Base-by-base conservation (phyloP, 2,113 vertebrate genomes). In the Osmerus mordax region DNA sequence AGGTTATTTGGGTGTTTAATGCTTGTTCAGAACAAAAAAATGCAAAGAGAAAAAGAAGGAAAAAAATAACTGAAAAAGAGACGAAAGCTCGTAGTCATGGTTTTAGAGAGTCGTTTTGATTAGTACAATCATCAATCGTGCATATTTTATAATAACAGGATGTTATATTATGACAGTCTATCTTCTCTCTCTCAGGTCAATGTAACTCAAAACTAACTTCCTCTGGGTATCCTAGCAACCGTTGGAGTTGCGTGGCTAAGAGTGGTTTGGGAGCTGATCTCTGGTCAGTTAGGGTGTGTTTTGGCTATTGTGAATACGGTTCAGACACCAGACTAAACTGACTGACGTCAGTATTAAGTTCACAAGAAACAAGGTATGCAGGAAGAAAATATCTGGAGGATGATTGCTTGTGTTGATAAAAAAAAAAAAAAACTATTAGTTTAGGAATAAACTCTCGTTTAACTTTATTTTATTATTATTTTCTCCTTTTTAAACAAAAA, bases 401-500 rank as follows among this genome's bases (percentile, higher is more conserved):
- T 29, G 6, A 32, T 41, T 52, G 1, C 36, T 67, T 82, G 78
- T 73, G 75, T 84, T 9, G 71, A 77, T 78, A 63, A 14, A 32
- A 18, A 59, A 63, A 41, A 41, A 41, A 61, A 61, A 25, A 13
- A 0, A 61, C 29, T 18, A 55, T 61, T 16, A 53, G 36, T 81
- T 84, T 29, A 65, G 56, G 73, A 76, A 70, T 65, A 72, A 84
- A 78, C 67, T 62, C 78, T 23, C 23, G 23, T 74, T 69, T 71
- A 47, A 32, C 60, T 83, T 87, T 80, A 71, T 84, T 87, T 86
- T 83, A 74, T 55, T 15, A 23, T 23, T 23, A 23, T 55, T 18
- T 55, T 55, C 15, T 18, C 15, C 54, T 55, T 63, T 63, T 65
- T 65, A 78, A 76, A 83, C 65, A 68, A 51, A 11, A 60, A 80